A percentile compares a stretch with the other conserved stretches of the same genome.
Evolutionary conservation across 2,797 vertebrate species (phyloP).

Genomic region (Labeo calbasu): DNA sequence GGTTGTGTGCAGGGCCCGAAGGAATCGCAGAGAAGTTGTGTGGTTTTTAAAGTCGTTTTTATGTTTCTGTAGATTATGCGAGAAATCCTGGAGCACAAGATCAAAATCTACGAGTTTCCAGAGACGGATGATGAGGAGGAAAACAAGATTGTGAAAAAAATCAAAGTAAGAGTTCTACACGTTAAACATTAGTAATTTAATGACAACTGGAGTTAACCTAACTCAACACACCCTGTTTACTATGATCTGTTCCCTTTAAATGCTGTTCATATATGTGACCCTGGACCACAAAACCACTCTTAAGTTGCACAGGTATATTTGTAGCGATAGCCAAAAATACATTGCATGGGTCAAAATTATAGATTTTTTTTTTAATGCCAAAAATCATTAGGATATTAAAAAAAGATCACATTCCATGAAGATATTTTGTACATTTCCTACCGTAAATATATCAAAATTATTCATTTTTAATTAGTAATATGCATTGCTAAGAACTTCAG

Average conservation of each 20-base stretch:
- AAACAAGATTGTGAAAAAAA: slow-evolving; percentile 96
- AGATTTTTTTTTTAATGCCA: too few species aligned
- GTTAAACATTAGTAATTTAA: background rate
- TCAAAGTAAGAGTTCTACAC: slow-evolving; percentile 83
- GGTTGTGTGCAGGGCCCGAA: background rate
- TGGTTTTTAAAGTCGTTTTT: background rate
- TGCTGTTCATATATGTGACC: background rate
- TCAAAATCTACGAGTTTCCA: slow-evolving; percentile 99
- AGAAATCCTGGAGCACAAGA: slow-evolving; percentile 99
- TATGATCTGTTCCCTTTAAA: background rate
- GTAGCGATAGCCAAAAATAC: too few species aligned
- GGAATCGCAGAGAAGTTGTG: background rate
- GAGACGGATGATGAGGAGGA: slow-evolving; percentile 98
- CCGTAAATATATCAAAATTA: too few species aligned
- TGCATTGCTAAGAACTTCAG: too few species aligned
- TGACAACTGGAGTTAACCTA: background rate
- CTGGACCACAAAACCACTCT: too few species aligned
- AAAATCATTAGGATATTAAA: too few species aligned
- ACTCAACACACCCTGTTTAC: background rate
- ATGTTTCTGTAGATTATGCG: slow-evolving; percentile 89
- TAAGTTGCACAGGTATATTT: too few species aligned
- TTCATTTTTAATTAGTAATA: too few species aligned
- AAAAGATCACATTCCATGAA: too few species aligned
- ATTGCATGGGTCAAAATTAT: too few species aligned
- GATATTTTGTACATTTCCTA: too few species aligned